A percentile compares a stretch with the other conserved stretches of the same genome.
Evolutionary conservation across 2,888 invertebrate species (phyloP).

Genomic region (Chloroclysta siterata): DNA sequence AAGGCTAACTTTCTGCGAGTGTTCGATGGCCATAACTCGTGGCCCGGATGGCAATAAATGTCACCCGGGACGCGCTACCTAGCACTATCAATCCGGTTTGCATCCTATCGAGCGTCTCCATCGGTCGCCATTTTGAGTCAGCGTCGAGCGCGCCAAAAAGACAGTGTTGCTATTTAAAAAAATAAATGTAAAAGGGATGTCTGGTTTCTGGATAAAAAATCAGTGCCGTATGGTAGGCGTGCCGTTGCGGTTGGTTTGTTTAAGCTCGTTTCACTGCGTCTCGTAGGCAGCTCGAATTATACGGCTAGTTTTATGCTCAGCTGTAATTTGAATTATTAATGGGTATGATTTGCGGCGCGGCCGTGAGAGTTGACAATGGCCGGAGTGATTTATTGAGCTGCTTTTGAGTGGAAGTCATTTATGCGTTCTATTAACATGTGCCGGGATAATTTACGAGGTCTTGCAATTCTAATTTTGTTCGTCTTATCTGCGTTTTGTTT

Average conservation of each 20-base stretch:
- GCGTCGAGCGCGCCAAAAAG: constrained; percentile 53
- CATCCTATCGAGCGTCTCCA: constrained; percentile 76
- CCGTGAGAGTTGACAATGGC: constrained; percentile 42
- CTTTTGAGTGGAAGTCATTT: constrained; percentile 39
- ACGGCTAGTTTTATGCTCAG: constrained; percentile 43
- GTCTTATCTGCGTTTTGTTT: not conserved
- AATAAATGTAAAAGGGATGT: constrained; percentile 46
- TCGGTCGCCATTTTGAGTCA: constrained; percentile 60
- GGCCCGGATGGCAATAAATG: constrained; percentile 72
- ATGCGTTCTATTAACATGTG: constrained; percentile 29
- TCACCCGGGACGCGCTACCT: constrained; percentile 67
- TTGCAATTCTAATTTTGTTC: constrained; percentile 12
- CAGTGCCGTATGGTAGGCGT: constrained; percentile 64
- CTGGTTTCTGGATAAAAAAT: constrained; percentile 59
- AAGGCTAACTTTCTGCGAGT: constrained; percentile 69
- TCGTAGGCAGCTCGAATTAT: constrained; percentile 41
- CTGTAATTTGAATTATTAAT: constrained; percentile 45
- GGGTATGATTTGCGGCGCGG: constrained; percentile 42
- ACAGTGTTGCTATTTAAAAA: constrained; percentile 56
- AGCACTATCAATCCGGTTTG: constrained; percentile 77
- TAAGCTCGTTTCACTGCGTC: constrained; percentile 56
- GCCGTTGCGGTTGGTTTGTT: constrained; percentile 62
- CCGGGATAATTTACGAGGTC: constrained; percentile 19
- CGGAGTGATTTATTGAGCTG: constrained; percentile 39
- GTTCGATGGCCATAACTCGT: constrained; percentile 65